Evolutionary conservation across 35 echinoderm and acorn worm genomes (phyloP), one percentile per base, ranked within the genome.

Genomic region (Acanthaster planci): DNA sequence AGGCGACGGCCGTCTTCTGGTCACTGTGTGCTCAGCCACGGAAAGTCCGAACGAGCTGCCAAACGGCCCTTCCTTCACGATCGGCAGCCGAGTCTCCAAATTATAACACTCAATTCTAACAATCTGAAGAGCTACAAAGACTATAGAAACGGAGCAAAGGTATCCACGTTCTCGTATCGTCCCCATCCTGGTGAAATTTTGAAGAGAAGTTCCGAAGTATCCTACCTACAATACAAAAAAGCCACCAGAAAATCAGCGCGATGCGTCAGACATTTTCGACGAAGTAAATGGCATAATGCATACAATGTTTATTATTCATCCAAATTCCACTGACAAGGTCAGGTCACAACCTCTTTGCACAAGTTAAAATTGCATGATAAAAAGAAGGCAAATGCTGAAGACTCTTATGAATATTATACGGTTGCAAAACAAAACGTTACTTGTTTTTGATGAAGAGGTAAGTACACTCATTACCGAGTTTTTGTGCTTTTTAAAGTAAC

Each of bases 11-110:
- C 19, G 26, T 15, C 32, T 77, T 22, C 21, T 14, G 38, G 76
- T 78, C 29, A 26, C 81, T 27, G 78, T 87, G 67, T 97, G 94
- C 86, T 97, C 83, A 19, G 94, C 94, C 44, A 97, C 94, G 1
- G 94, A 97, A 90, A 97, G 92, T 60, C 94, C 94, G 81, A 97
- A 97, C 77, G 80, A 86, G 85, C 94, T 97, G 37, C 84, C 79
- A 23, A 23, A 23, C 57, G 91, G 90, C 55, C 94, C 94, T 68
- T 93, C 87, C 76, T 97, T 97, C 8, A 97, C 82, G 38, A 97
- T 77, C 72, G 94, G 94, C 59, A 97, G 52, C 37, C 90, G 80
- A 78, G 78, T 81, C 57, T 97, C 94, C 18, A 90, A 90, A 85
- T 95, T 95, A 75, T 87, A 95, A 83, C 87, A 84, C 5, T 83